Base-by-base conservation (phyloP, 2,888 invertebrate species). In the Galeopsomyia nigrocyanea region DNA sequence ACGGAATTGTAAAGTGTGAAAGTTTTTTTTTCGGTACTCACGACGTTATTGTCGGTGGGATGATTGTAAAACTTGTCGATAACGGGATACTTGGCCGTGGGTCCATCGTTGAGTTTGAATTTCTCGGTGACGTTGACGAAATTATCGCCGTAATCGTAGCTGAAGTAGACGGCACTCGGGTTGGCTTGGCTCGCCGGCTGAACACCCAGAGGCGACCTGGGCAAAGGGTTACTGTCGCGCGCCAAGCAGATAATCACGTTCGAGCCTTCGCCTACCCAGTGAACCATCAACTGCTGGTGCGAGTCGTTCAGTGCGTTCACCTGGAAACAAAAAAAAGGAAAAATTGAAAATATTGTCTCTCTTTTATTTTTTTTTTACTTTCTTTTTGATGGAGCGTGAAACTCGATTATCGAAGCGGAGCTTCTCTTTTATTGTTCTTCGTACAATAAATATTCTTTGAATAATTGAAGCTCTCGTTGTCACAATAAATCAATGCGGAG, bases 261-360 rank as follows among this genome's bases (percentile, higher is more conserved):
- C 74, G 95, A 94, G 21, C 93, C 92, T 85, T 94, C 93, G 31
- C 96, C 96, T 14, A 95, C 94, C 96, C 97, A 97, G 86, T 96
- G 95, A 13, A 97, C 95, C 90, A 96, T 93, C 80, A 97, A 87
- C 84, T 95, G 95, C 81, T 94, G 94, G 84, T 97, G 96, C 76
- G 92, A 92, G 87, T 96, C 96, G 87, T 95, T 94, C 22, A 96
- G 88, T 71, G 90, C 88, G 76, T 91, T 92, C 66, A 92, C 90
- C 96, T 96, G 89, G 47, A 88, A 87, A 39, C 7, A 10, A 39
- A 39, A 39, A 39, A 39, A 7, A 13, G 10, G 39, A 31, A 3
- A 9, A 3, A 1, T 39, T 39, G 39, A 39, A 7, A 39, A 39
- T 39, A 9, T 13, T 7, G 39, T 31, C 31, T 31, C 31, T 31